phyloP scores from a whole-genome alignment of 2,113 vertebrate genomes.

The Entomyzon cyanotis region DNA sequence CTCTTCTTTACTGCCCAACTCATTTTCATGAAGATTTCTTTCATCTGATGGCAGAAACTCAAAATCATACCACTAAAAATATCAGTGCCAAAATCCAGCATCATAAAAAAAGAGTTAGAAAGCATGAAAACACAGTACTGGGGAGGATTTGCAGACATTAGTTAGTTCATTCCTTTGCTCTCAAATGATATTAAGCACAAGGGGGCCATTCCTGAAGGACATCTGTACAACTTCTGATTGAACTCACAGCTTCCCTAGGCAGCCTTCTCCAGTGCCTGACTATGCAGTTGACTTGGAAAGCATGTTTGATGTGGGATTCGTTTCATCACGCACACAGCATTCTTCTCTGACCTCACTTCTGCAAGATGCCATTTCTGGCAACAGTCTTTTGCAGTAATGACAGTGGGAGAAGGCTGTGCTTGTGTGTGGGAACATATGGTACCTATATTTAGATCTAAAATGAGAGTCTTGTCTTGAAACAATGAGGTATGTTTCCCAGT shows the following conservation, averaged over 20 bases:
- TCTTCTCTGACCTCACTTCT: conserved; percentile 15
- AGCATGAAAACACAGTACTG: not conserved
- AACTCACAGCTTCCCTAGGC: not conserved
- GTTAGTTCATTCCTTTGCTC: not conserved
- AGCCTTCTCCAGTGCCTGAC: not conserved
- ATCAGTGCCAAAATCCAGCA: not conserved
- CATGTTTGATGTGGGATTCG: conserved; percentile 36
- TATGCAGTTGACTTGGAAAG: not conserved
- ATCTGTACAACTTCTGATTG: not conserved
- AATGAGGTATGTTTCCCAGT: not conserved
- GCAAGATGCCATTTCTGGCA: conserved; percentile 14
- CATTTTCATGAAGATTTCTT: not conserved
- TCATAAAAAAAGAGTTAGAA: not conserved
- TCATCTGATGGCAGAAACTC: not conserved
- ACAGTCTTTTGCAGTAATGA: conserved; percentile 27
- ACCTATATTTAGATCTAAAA: conserved; percentile 43
- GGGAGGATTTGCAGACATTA: not conserved
- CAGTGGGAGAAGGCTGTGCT: conserved; percentile 1
- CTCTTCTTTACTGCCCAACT: not conserved
- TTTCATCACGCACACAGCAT: not conserved
- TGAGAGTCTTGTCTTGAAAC: conserved; percentile 26
- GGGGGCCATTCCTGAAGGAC: not conserved
- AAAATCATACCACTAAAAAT: not conserved
- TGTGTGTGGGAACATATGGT: conserved; percentile 6
- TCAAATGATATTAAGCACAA: not conserved